Evolutionary conservation across 1,140 invertebrate species (phyloP), one percentile per base, ranked within the genome.

Genomic region (Cydia strobilella): DNA sequence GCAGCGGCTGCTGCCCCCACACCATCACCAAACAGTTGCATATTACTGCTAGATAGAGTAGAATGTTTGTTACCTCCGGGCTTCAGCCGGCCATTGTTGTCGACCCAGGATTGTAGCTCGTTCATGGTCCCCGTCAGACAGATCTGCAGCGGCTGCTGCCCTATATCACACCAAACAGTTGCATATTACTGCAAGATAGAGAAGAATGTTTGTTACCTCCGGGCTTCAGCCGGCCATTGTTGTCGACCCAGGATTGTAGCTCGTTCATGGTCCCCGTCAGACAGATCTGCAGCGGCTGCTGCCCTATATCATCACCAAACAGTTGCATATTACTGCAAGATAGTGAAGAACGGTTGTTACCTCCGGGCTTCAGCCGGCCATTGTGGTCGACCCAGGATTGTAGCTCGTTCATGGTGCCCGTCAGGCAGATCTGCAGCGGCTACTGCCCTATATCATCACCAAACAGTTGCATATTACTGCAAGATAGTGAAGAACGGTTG

Each of bases 81-180:
- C 0, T 39, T 20, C 0, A 89, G 75, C 0, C 42, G 42, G 1
- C 87, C 87, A 15, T 81, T 65, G 35, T 77, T 62, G 72, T 77
- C 75, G 4, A 82, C 85, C 87, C 87, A 89, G 13, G 15, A 45
- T 63, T 89, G 87, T 0, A 87, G 76, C 20, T 93, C 86, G 0
- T 84, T 89, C 85, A 93, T 92, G 39, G 84, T 83, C 0, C 92
- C 92, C 0, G 87, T 87, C 3, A 93, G 84, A 75, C 91, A 93
- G 65, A 25, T 72, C n/a, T 45, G 27, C 1, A 7, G 7, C 9
- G 12, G 7, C 10, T 18, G 23, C 18, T 51, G 71, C 66, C 72
- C 59, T 15, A 45, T 42, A 7, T 20, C 25, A 72, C 10, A 63
- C 31, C 63, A 71, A 39, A 59, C 79, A n/a, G 74, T 73, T 74